Conservation (phyloP, 1,140 invertebrate genomes). For the Caenorhabditis elegans region DNA sequence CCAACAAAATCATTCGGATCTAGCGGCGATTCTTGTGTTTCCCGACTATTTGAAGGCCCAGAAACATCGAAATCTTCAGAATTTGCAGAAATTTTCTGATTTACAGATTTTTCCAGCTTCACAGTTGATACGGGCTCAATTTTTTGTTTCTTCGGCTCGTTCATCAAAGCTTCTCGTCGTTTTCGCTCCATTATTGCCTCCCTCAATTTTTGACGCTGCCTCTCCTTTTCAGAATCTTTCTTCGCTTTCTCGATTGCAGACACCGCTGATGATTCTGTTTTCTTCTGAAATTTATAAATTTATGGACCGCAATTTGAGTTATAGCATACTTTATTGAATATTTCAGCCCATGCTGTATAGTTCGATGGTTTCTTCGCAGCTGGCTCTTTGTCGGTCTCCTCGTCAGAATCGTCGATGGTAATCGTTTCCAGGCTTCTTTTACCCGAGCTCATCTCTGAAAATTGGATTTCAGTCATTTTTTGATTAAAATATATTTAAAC, state of each 20-base stretch:
- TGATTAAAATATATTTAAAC: too few species aligned
- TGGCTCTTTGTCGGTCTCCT: not conserved
- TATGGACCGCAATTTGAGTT: too few species aligned
- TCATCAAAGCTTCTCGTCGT: not conserved
- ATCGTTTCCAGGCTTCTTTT: not conserved
- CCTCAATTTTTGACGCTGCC: not conserved
- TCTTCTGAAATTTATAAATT: not conserved
- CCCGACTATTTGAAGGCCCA: not conserved
- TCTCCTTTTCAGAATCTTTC: not conserved
- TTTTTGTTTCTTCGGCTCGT: not conserved
- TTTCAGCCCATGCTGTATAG: not conserved
- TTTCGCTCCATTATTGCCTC: not conserved
- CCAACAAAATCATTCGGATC: too few species aligned
- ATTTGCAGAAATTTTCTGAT: too few species aligned
- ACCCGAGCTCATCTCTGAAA: not conserved
- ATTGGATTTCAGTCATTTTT: too few species aligned
- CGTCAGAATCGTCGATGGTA: not conserved
- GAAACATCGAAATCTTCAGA: not conserved
- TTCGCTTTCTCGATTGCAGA: not conserved
- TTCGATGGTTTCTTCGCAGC: not conserved
- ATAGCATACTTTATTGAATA: slow-evolving; percentile 2
- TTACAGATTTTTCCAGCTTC: not conserved
- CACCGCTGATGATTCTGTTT: not conserved
- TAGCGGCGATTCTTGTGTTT: not conserved
- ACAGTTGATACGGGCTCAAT: too few species aligned